Base-by-base conservation (phyloP, 1,140 invertebrate species). In the Latrodectus geometricus region DNA sequence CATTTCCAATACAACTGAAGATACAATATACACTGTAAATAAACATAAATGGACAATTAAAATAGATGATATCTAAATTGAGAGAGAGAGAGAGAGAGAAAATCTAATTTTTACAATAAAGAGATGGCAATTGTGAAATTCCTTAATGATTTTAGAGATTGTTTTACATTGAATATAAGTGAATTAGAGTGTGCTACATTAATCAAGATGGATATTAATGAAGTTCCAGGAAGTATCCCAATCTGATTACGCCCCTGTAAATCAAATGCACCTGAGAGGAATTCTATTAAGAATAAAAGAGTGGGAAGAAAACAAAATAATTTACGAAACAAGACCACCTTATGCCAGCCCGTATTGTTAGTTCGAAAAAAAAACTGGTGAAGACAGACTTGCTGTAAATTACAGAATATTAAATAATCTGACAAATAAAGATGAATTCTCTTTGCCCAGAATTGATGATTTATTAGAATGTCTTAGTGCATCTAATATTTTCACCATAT, bases 391-490 rank as follows among this genome's bases (percentile, higher is more conserved):
- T 35, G 35, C 5, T 35, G 35, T 35, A 3, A 5, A 35, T 35
- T 75, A 49, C 35, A 75, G 73, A 75, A 9, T 0, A 12, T 23
- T 75, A 15, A 75, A 49, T 20, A 75, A 14, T 48, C 35, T 4
- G 35, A 49, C 23, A 14, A 75, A 4, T 14, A 54, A 75, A 75
- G 73, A 52, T 75, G 2, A 15, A 14, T 75, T 75, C 49, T 12
- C 73, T 48, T 75, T 75, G 3, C 73, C 73, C 0, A 50, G 14
- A 54, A 75, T 75, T 8, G 73, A 75, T 35, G 73, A 75, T 75
- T 52, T 50, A 75, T 75, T 75, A 20, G 73, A 75, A 49, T 20
- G 48, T 15, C 20, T 75, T 14, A 1, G 48, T 21, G 73, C 4
- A 9, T 50, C 4, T 49, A 75, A 4, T 21, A 15, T 15, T 48